Conservation (phyloP, 2,888 invertebrate species). For the Coenonympha arcania region DNA sequence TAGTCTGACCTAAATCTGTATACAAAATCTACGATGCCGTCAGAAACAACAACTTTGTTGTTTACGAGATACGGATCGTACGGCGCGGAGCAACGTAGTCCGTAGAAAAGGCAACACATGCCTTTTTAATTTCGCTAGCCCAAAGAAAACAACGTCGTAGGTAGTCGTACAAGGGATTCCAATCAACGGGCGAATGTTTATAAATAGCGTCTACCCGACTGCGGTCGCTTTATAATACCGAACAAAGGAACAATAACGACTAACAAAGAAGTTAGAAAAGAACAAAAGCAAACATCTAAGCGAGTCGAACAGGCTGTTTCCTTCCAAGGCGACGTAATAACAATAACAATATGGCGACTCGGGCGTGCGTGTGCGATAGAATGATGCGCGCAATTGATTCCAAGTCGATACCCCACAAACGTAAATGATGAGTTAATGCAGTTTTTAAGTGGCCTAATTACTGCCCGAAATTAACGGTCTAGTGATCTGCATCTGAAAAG, state of each 20-base stretch:
- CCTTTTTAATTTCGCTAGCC: conserved; percentile 34
- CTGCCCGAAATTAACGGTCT: conserved; percentile 35
- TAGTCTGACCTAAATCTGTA: conserved; percentile 28
- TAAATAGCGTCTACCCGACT: conserved; percentile 49
- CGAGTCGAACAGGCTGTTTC: conserved; percentile 56
- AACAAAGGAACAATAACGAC: conserved; percentile 64
- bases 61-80: too few species aligned
- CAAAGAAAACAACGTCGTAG: conserved; percentile 37
- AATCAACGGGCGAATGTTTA: conserved; percentile 56
- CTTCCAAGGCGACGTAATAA: conserved; percentile 54
- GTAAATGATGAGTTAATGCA: neutral
- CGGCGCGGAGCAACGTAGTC: neutral
- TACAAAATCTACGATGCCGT: neutral
- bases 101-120: conserved; percentile 3
- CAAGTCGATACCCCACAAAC: conserved; percentile 33
- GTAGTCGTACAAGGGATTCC: conserved; percentile 44
- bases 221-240: conserved; percentile 48
- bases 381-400: conserved; percentile 46
- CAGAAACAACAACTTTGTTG: neutral
- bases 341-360: conserved; percentile 57
- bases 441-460: conserved; percentile 14
- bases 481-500: conserved; percentile 37
- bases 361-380: conserved; percentile 45
- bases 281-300: conserved; percentile 60
- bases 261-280: conserved; percentile 64